Evolutionary conservation across 2,888 invertebrate genomes (phyloP).

Genomic region (Amphipyra berbera): DNA sequence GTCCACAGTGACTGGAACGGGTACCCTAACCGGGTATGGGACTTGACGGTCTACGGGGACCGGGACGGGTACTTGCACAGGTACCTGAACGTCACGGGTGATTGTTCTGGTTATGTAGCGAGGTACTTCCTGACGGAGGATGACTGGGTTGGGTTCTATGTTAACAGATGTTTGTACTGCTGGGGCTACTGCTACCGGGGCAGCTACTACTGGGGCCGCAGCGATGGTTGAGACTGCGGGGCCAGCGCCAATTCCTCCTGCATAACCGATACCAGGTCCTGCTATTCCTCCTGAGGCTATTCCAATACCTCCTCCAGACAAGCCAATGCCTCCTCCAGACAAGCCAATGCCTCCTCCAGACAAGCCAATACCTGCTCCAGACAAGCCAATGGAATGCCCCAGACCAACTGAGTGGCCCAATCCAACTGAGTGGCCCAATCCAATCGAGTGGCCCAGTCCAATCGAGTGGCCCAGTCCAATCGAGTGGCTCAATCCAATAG

Average conservation of each 20-base stretch:
- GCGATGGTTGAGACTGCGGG: slow-evolving; percentile 46
- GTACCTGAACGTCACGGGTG: slow-evolving; percentile 82
- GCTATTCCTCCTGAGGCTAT: slow-evolving; percentile 10
- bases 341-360: slow-evolving; percentile 44
- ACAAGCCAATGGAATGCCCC: slow-evolving; percentile 30
- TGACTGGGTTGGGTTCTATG: slow-evolving; percentile 83
- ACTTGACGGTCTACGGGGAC: slow-evolving; percentile 85
- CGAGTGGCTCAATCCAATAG: slow-evolving; percentile 47
- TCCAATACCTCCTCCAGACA: slow-evolving; percentile 24
- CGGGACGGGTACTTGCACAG: slow-evolving; percentile 87
- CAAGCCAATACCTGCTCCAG: slow-evolving; percentile 15
- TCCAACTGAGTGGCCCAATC: too few species aligned
- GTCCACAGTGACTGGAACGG: slow-evolving; percentile 87
- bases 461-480: slow-evolving; percentile 44
- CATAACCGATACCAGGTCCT: slow-evolving; percentile 9
- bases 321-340: slow-evolving; percentile 25
- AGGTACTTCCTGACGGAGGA: slow-evolving; percentile 84
- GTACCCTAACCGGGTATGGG: slow-evolving; percentile 87
- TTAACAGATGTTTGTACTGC: slow-evolving; percentile 81
- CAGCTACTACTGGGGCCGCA: slow-evolving; percentile 62
- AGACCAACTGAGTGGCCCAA: background rate
- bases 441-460: slow-evolving; percentile 35
- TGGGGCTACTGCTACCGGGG: slow-evolving; percentile 65
- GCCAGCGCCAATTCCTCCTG: slow-evolving; percentile 37
- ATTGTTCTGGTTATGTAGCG: slow-evolving; percentile 84